Evolutionary conservation across 1,140 invertebrate genomes (phyloP), one percentile per base, ranked within the genome.

Genomic region (Orussus abietinus): DNA sequence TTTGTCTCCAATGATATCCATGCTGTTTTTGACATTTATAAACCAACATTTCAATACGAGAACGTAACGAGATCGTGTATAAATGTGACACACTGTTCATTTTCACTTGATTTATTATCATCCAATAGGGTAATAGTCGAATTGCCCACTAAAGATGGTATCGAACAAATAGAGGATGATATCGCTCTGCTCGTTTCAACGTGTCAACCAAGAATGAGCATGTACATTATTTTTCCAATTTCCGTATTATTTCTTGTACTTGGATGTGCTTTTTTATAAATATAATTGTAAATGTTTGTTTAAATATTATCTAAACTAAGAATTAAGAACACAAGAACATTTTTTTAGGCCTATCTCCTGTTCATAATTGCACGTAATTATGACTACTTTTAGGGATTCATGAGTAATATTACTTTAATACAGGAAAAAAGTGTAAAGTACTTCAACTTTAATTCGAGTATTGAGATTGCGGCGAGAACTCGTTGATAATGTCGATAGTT

Each of bases 11-110:
- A 90, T 66, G 81, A 86, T 59, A 86, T 90, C 48, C 83, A 88
- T 68, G 85, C 83, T 7, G 77, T 86, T 47, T 90, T 90, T 68
- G 83, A 88, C 72, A 88, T 90, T 55, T 84, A 84, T 54, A 90
- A 90, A 55, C 85, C 87, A 4, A 84, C 85, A 44, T 86, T 86
- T 65, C 80, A 83, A 61, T 86, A 85, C 62, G 78, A 82, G 26
- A 88, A 88, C 55, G 75, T 83, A 47, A 79, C 80, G 3, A 77
- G 80, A 26, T 77, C 79, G 14, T 90, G 88, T 66, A 64, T 87
- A 10, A 89, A 90, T 68, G 70, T 78, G 56, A 88, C 86, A 1
- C 74, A 84, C 57, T 90, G 87, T 69, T 78, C 70, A 9, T 88
- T 90, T 64, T 64, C 75, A 18, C 75, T 90, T 36, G 63, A 68